Percentiles rank a stretch among this genome's conserved stretches.
Conservation (phyloP, 2,797 vertebrate genomes). For the Oreochromis grahami region DNA sequence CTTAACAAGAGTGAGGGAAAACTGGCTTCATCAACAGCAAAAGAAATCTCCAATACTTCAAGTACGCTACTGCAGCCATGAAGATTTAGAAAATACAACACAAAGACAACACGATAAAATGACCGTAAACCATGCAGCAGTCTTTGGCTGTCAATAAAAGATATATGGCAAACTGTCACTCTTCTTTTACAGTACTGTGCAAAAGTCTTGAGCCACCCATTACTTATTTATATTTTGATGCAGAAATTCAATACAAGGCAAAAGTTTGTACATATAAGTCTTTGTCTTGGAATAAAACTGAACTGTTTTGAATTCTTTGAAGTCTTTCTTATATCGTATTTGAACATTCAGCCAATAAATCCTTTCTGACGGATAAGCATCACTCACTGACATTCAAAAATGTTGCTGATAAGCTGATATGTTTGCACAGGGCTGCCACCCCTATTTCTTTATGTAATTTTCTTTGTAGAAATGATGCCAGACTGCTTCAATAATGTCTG, state of each 20-base stretch:
- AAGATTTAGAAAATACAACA: neutral
- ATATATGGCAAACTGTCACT: neutral
- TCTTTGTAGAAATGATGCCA: neutral
- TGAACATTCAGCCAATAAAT: neutral
- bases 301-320: neutral
- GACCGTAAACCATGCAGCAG: accelerated
- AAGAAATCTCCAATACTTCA: neutral
- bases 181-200: neutral
- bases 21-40: neutral
- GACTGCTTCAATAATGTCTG: neutral
- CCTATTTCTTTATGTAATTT: neutral
- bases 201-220: neutral
- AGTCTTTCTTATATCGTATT: neutral
- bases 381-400: neutral
- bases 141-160: neutral
- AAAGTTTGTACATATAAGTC: neutral
- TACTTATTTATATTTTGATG: neutral
- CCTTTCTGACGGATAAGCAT: neutral
- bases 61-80: neutral
- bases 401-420: neutral
- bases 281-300: neutral
- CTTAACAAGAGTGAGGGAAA: neutral
- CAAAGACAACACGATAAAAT: neutral
- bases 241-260: neutral
- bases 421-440: neutral